phyloP scores from a whole-genome alignment of 2,113 vertebrate genomes.

The Puffinus mauretanicus region DNA sequence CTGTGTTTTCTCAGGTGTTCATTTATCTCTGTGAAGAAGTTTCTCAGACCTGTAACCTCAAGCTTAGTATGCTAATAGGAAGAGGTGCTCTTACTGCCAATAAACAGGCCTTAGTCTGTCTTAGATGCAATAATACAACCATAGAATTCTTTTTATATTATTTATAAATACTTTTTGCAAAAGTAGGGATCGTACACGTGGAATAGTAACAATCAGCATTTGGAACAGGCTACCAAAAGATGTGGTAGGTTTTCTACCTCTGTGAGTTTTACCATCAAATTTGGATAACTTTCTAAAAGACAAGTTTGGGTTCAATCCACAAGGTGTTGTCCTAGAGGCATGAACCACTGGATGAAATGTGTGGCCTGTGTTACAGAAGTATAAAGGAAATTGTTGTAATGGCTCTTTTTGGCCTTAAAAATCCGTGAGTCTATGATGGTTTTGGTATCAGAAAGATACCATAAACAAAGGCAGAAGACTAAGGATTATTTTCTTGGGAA shows the following conservation, averaged over 20 bases:
- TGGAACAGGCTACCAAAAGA: neutral
- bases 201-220: neutral
- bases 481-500: neutral
- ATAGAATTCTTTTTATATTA: neutral
- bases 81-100: neutral
- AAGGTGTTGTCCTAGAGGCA: neutral
- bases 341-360: neutral
- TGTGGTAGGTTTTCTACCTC: neutral
- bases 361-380: neutral
- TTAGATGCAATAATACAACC: neutral
- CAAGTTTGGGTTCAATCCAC: neutral
- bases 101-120: neutral
- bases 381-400: neutral
- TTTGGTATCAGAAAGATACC: neutral
- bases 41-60: slow-evolving; percentile 29
- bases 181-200: neutral
- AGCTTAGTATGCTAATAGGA: neutral
- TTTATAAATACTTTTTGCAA: neutral
- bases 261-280: neutral
- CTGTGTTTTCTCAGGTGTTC: slow-evolving; percentile 62
- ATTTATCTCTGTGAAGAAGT: slow-evolving; percentile 46
- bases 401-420: neutral
- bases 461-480: neutral
- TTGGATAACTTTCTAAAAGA: neutral
- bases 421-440: neutral